Conservation (phyloP, 37 sponge, comb jelly and placozoan genomes). For the Chondrilla cf. caribensis region DNA sequence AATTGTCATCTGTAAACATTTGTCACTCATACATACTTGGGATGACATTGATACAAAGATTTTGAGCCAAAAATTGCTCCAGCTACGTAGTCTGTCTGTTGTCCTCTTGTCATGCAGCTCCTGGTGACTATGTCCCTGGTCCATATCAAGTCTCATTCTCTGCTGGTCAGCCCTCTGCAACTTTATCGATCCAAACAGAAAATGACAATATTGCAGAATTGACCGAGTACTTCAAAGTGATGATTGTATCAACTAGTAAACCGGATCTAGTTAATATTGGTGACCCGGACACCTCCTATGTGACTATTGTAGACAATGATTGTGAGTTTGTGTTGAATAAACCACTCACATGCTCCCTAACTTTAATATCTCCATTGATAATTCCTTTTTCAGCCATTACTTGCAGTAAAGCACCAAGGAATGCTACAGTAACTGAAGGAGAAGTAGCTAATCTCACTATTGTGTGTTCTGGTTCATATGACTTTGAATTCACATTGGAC, state of each 20-base stretch:
- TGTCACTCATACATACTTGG: too few relatives aligned
- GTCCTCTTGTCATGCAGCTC: too few relatives aligned
- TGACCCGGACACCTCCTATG: too few relatives aligned
- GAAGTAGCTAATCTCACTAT: neutral
- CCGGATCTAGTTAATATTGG: too few relatives aligned
- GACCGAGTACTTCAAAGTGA: neutral
- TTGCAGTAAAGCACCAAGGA: neutral
- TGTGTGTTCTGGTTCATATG: neutral
- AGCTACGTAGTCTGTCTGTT: too few relatives aligned
- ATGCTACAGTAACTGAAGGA: neutral
- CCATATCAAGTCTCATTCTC: neutral
- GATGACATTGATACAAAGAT: too few relatives aligned
- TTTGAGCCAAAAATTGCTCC: too few relatives aligned
- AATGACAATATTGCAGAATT: neutral
- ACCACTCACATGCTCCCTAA: too few relatives aligned
- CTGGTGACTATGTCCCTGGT: neutral
- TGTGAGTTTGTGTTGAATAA: too few relatives aligned
- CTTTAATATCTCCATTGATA: too few relatives aligned
- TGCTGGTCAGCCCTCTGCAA: neutral
- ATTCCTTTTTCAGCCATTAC: neutral
- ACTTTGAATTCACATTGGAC: neutral
- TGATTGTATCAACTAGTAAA: neutral
- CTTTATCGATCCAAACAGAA: neutral
- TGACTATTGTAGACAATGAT: too few relatives aligned
- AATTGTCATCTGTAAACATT: too few relatives aligned